These are phyloP conservation scores for Chloroclystis v-ata DNA, from an alignment of 2,888 invertebrate genomes.

Conservation along the genomic window DNA sequence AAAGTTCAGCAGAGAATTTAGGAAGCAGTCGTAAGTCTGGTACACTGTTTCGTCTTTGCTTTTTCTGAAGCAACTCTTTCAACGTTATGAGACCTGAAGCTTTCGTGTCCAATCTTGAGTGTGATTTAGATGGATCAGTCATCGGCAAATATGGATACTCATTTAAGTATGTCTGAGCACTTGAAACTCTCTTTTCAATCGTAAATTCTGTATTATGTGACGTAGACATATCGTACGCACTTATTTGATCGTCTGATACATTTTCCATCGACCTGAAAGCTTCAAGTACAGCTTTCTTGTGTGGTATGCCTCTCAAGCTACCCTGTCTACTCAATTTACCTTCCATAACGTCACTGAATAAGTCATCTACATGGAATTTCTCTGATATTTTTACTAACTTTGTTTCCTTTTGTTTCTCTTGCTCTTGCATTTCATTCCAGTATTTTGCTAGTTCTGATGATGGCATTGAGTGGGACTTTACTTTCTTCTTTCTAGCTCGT, in stretches of 20 bases:
- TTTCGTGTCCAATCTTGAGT: conserved; percentile 63
- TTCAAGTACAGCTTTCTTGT: conserved; percentile 74
- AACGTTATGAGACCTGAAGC: conserved; percentile 69
- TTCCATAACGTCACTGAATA: conserved; percentile 70
- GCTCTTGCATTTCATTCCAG: conserved; percentile 58
- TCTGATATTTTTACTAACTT: conserved; percentile 72
- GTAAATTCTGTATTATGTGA: conserved; percentile 57
- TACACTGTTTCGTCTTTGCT: conserved; percentile 66
- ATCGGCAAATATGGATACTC: conserved; percentile 74
- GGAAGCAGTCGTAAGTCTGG: conserved; percentile 67
- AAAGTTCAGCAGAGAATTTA: conserved; percentile 59
- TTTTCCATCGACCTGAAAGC: conserved; percentile 75
- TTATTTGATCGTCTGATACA: conserved; percentile 51
- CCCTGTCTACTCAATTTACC: conserved; percentile 68
- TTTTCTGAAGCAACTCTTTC: conserved; percentile 56
- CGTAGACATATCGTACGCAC: conserved; percentile 62
- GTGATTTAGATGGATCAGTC: conserved; percentile 69
- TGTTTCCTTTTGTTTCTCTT: conserved; percentile 35
- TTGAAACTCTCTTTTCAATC: conserved; percentile 53
- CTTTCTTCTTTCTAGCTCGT: conserved; percentile 47
- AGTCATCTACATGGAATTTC: conserved; percentile 72
- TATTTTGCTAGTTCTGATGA: conserved; percentile 66
- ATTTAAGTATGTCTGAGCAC: conserved; percentile 66
- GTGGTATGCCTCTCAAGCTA: conserved; percentile 73
- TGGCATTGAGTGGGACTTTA: conserved; percentile 64